These are phyloP conservation scores for Melolontha melolontha DNA, from an alignment of 2,888 invertebrate genomes.

Conservation along the genomic window DNA sequence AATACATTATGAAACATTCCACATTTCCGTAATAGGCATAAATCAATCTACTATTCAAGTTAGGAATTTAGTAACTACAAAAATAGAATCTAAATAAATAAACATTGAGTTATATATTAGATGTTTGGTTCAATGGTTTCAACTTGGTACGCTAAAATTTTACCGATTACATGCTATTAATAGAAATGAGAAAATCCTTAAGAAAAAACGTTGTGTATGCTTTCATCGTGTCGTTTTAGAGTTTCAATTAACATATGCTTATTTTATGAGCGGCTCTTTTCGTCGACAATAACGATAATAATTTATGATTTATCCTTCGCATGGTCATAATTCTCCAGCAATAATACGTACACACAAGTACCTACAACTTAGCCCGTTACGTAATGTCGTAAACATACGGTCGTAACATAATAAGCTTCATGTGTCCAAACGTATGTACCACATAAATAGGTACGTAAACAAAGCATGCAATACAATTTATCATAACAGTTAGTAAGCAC, in stretches of 20 bases:
- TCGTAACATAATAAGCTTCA: slow-evolving; percentile 23
- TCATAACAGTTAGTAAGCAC: slow-evolving; percentile 7
- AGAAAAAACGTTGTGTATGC: no score
- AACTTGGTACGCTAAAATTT: no score
- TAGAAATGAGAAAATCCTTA: no score
- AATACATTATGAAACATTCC: no score
- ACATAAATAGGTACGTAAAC: slow-evolving; percentile 27
- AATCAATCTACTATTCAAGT: no score
- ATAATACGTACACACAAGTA: background rate
- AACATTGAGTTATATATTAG: no score
- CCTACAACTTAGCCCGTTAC: slow-evolving; percentile 8
- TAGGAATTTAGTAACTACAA: no score
- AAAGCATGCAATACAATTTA: slow-evolving; percentile 20
- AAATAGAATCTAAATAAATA: no score
- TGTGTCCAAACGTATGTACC: slow-evolving; percentile 20
- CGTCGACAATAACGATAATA: slow-evolving; percentile 10
- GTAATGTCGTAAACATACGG: slow-evolving; percentile 17
- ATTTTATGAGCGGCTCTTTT: slow-evolving; percentile 11
- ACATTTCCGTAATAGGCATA: no score
- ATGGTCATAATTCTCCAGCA: slow-evolving; percentile 14
- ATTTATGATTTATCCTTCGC: slow-evolving; percentile 23
- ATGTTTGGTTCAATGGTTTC: no score
- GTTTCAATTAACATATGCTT: slow-evolving; percentile 10
- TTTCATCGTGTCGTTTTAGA: background rate
- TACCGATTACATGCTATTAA: no score